Evolutionary conservation across 2,797 vertebrate species (phyloP).

Genomic region (Poecilia wingei): DNA sequence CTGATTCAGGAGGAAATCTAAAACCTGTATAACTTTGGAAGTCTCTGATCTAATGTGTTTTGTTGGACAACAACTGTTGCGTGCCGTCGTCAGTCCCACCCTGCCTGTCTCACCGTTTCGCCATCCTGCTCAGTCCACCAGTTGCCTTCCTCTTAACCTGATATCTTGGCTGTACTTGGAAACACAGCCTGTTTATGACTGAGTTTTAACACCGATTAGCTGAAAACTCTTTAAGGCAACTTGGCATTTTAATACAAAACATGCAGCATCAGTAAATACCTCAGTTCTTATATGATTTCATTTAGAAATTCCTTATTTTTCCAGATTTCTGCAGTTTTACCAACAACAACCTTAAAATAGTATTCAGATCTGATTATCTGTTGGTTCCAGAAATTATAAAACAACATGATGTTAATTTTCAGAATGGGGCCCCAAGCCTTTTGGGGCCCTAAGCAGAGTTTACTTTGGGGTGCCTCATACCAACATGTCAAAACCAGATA

Average conservation of each 20-base stretch:
- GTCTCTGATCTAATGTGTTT: background rate
- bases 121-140: constrained; percentile 17
- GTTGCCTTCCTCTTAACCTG: constrained; percentile 22
- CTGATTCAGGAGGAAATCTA: background rate
- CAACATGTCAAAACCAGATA: too few relatives aligned
- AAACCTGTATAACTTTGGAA: background rate
- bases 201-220: constrained; percentile 13
- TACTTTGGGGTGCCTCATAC: too few relatives aligned
- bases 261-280: background rate
- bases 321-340: background rate
- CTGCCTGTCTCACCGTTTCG: constrained; percentile 12
- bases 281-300: background rate
- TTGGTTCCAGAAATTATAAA: background rate
- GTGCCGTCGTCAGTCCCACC: constrained; percentile 46
- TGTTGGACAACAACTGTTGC: constrained; percentile 6
- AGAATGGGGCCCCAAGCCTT: background rate
- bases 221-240: constrained; percentile 12
- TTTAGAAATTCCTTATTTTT: background rate
- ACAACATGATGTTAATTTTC: background rate
- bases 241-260: background rate
- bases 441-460: background rate
- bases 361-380: background rate
- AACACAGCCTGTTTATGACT: constrained; percentile 17
- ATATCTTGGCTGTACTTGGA: constrained; percentile 25
- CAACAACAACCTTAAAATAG: background rate